These are phyloP conservation scores for Adelosebastes latens DNA, from an alignment of 2,797 vertebrate species.

Conservation along the genomic window DNA sequence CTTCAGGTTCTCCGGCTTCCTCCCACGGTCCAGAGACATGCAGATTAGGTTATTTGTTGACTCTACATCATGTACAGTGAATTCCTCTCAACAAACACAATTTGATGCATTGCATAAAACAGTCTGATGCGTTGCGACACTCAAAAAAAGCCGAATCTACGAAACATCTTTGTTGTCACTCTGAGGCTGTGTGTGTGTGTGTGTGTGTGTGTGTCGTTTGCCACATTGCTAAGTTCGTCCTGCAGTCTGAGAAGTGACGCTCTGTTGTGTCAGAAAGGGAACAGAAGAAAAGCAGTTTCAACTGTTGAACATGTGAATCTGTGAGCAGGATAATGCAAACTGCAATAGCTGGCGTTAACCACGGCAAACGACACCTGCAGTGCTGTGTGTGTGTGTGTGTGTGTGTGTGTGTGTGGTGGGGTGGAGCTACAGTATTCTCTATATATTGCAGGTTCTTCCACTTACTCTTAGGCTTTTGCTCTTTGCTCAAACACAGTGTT, in stretches of 20 bases:
- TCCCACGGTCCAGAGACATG: too few species aligned
- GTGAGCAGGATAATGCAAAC: conserved; percentile 25
- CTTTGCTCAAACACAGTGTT: neutral
- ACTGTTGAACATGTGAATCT: conserved; percentile 10
- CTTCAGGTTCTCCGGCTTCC: too few species aligned
- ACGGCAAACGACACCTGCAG: conserved; percentile 60
- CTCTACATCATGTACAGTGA: neutral
- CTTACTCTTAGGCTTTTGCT: neutral
- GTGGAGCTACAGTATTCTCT: neutral
- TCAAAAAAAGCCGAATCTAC: conserved; percentile 6
- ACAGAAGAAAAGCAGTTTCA: conserved; percentile 15
- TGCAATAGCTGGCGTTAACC: conserved; percentile 55
- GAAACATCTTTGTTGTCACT: conserved; percentile 2
- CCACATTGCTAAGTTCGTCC: neutral
- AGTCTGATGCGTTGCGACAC: neutral
- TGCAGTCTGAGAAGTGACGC: conserved; percentile 8
- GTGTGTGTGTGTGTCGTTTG: neutral
- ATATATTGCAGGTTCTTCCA: neutral
- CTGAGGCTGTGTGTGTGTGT: neutral
- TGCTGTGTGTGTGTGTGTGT: conserved; percentile 2
- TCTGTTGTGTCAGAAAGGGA: neutral
- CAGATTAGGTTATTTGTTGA: too few species aligned
- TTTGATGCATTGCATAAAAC: conserved; percentile 22
- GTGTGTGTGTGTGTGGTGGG: neutral
- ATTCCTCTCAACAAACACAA: neutral